Conservation (phyloP, 2,888 invertebrate genomes). For the Tipula vernalis region DNA sequence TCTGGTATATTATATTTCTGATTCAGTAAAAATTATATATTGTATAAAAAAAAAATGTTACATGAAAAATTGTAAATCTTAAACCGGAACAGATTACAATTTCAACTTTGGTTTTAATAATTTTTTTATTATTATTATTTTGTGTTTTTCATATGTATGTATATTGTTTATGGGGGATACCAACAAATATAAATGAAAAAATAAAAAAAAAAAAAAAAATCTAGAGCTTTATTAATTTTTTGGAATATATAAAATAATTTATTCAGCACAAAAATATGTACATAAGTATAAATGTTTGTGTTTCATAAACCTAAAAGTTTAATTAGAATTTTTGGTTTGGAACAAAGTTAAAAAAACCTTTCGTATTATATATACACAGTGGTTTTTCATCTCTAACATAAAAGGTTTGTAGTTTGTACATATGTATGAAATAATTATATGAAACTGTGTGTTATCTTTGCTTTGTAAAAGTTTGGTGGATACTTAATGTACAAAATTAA, state of each 20-base stretch:
- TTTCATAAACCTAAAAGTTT: background rate
- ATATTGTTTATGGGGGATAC: background rate
- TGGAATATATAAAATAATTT: background rate
- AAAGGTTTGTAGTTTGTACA: background rate
- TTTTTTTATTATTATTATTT: background rate
- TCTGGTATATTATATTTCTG: background rate
- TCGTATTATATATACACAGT: background rate
- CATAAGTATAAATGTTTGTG: background rate
- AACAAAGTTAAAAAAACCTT: background rate
- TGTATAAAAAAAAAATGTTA: background rate
- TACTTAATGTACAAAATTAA: no score
- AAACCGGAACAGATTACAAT: conserved; percentile 4
- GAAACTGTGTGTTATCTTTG: no score
- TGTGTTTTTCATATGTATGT: background rate
- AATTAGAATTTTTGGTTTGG: background rate
- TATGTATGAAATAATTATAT: no score
- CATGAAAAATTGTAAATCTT: conserved; percentile 4
- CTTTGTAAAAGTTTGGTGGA: no score
- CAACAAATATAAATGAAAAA: background rate
- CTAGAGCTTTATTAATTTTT: background rate
- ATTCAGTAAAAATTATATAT: background rate
- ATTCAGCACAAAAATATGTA: background rate
- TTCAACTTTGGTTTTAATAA: background rate
- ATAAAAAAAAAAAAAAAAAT: background rate
- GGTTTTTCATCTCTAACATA: background rate